Evolutionary conservation across 2,113 vertebrate genomes (phyloP).

Genomic region (Pan troglodytes): NHGRI_mPanTro3-v2.1_pri NC_072398.2:79473501-79474000

Average conservation of each 20-base stretch:
- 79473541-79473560: not conserved
- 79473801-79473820: no score
- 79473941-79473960: no score
- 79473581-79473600: not conserved
- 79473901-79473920: no score
- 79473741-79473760: not conserved
- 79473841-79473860: no score
- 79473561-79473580: rapidly evolving
- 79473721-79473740: not conserved
- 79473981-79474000: no score
- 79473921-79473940: no score
- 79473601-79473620: rapidly evolving
- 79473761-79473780: no score
- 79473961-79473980: no score
- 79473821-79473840: no score
- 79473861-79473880: no score
- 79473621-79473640: not conserved
- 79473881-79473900: no score
- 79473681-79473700: not conserved
- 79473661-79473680: not conserved
- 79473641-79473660: not conserved
- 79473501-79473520: not conserved
- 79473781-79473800: no score
- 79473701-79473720: not conserved
- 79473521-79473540: not conserved